Percentiles rank a stretch among this genome's conserved stretches.
Evolutionary conservation across 2,888 invertebrate species (phyloP).

Genomic region (Pristionchus fissidentatus): DNA sequence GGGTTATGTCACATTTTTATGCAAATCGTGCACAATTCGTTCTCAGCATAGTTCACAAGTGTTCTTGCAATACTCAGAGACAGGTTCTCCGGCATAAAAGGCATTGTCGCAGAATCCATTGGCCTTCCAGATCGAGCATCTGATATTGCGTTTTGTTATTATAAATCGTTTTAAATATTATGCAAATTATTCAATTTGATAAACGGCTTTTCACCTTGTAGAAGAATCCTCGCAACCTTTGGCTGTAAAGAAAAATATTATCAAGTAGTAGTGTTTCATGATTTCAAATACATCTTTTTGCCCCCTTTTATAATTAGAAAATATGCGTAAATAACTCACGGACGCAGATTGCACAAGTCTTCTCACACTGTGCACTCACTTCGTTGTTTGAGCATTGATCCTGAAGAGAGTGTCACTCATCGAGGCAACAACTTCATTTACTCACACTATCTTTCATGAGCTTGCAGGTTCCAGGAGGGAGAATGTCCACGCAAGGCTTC

Average conservation of each 20-base stretch:
- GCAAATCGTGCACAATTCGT: neutral
- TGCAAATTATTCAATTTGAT: too few relatives aligned
- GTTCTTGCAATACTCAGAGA: neutral
- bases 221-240: neutral
- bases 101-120: constrained; percentile 8
- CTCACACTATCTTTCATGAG: neutral
- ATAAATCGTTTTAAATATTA: too few relatives aligned
- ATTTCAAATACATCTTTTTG: neutral
- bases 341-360: neutral
- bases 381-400: neutral
- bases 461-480: neutral
- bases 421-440: neutral
- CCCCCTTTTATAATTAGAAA: neutral
- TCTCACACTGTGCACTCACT: constrained; percentile 6
- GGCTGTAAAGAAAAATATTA: neutral
- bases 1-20: neutral
- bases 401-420: neutral
- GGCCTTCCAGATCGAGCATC: neutral
- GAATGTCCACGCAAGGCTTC: neutral
- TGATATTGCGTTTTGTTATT: neutral
- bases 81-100: neutral
- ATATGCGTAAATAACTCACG: neutral
- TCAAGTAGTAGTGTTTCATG: neutral
- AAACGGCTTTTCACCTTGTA: neutral
- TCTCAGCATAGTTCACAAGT: neutral